Evolutionary conservation across 1,140 invertebrate species (phyloP), one percentile per base, ranked within the genome.

Genomic region (Nylanderia fulva): DNA sequence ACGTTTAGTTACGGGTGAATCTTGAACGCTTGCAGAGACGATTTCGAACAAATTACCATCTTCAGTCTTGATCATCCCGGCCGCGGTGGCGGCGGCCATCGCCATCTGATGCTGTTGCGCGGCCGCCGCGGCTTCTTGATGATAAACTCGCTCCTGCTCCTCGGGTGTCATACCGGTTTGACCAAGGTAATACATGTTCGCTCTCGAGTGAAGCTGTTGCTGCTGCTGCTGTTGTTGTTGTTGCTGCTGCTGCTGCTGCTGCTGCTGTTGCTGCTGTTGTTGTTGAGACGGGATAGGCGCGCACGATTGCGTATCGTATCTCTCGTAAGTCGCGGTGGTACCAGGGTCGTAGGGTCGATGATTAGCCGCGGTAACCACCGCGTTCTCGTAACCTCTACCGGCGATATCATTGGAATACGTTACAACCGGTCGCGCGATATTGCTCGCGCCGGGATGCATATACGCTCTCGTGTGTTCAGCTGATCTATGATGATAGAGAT

Each of bases 261-360:
- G 86, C 93, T 95, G 94, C 94, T 96, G 95, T 69, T 95, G 95
- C 54, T 95, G 96, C 76, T 96, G 96, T 64, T 96, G 94, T 36
- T 94, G 94, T 94, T 96, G 89, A 91, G 95, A 94, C 93, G 96
- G 95, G 91, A 96, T 93, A 85, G 96, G 90, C 86, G 95, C 93
- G 93, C 96, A 95, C 76, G 93, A 94, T 92, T 94, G 93, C 0
- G 94, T 61, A 91, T 97, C 97, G 93, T 97, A 97, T 21, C 97
- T 95, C 90, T 98, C 97, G 93, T 97, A 98, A 0, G 96, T 96
- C 0, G 96, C 95, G 0, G 96, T 94, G 87, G 95, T 94, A 86
- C 95, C 95, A 4, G 96, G 95, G 87, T 96, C 96, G 84, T 96
- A 96, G 0, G 96, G 96, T 66, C 96, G 94, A 84, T 96, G 95